Conservation (phyloP, 2,113 vertebrate species). For the Phaethornis superciliosus region DNA sequence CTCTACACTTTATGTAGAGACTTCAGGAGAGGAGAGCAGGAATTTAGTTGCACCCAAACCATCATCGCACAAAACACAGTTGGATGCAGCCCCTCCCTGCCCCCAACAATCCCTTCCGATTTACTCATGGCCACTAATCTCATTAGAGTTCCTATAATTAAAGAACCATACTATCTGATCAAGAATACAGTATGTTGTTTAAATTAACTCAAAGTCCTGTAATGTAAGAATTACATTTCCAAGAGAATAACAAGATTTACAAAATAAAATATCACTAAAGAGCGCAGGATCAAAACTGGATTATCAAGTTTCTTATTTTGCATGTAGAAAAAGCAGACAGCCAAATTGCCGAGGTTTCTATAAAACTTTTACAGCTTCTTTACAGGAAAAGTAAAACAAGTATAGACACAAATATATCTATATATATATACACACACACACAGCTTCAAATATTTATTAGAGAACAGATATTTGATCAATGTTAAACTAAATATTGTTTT, state of each 20-base stretch:
- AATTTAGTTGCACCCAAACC: neutral
- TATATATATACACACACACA: too few relatives aligned
- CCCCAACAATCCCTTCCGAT: neutral
- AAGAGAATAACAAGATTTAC: neutral
- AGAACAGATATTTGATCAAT: neutral
- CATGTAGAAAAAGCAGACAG: neutral
- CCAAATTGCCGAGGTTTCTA: neutral
- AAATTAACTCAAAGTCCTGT: slow-evolving; percentile 29
- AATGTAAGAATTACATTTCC: neutral
- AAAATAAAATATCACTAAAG: slow-evolving; percentile 22
- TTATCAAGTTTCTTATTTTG: slow-evolving; percentile 2
- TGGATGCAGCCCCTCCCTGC: neutral
- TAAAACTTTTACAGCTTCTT: neutral
- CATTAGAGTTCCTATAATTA: slow-evolving; percentile 44
- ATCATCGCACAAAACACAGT: fast-evolving
- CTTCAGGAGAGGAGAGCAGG: neutral
- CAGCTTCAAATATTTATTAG: neutral
- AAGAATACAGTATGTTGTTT: neutral
- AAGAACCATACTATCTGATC: neutral
- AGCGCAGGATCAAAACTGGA: slow-evolving; percentile 30
- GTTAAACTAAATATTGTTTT: neutral
- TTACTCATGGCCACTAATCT: slow-evolving; percentile 18
- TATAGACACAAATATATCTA: neutral
- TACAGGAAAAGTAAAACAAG: neutral
- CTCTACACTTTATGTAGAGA: neutral